These are phyloP conservation scores for Scaeva pyrastri DNA, from an alignment of 2,888 invertebrate genomes.

Conservation along the genomic window DNA sequence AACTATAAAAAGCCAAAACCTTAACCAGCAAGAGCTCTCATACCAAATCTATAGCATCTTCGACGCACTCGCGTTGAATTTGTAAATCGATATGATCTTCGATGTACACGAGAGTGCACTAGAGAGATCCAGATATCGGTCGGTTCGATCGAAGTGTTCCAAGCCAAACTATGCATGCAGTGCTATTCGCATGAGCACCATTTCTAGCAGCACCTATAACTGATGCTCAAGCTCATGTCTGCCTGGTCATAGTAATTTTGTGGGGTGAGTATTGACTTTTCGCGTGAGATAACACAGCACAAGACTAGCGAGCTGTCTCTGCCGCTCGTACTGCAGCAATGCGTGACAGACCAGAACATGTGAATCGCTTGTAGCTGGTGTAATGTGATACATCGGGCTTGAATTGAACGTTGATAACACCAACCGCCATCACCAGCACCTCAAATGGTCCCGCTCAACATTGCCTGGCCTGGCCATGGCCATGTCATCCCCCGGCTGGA, in stretches of 20 bases:
- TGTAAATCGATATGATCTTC: constrained; percentile 74
- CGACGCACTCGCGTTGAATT: constrained; percentile 72
- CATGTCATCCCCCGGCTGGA: constrained; percentile 19
- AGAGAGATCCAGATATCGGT: constrained; percentile 52
- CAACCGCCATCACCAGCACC: constrained; percentile 32
- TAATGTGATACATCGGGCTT: constrained; percentile 71
- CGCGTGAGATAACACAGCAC: constrained; percentile 73
- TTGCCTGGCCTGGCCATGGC: constrained; percentile 51
- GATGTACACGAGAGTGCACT: constrained; percentile 74
- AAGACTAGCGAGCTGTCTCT: constrained; percentile 57
- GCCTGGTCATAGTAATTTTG: constrained; percentile 21
- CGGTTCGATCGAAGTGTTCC: constrained; percentile 23
- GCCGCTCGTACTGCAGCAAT: constrained; percentile 56
- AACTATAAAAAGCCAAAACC: constrained; percentile 2
- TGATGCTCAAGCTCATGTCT: constrained; percentile 24
- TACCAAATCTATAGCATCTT: constrained; percentile 65
- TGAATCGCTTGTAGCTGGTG: constrained; percentile 71
- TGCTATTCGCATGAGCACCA: constrained; percentile 49
- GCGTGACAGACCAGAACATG: constrained; percentile 76
- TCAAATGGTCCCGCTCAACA: constrained; percentile 59
- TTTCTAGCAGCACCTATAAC: neutral
- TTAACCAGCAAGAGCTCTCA: constrained; percentile 33
- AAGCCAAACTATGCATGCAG: neutral
- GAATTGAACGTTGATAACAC: constrained; percentile 61
- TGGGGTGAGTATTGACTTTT: constrained; percentile 70